Conservation (phyloP, 2,113 vertebrate genomes). For the Pao palembangensis region DNA sequence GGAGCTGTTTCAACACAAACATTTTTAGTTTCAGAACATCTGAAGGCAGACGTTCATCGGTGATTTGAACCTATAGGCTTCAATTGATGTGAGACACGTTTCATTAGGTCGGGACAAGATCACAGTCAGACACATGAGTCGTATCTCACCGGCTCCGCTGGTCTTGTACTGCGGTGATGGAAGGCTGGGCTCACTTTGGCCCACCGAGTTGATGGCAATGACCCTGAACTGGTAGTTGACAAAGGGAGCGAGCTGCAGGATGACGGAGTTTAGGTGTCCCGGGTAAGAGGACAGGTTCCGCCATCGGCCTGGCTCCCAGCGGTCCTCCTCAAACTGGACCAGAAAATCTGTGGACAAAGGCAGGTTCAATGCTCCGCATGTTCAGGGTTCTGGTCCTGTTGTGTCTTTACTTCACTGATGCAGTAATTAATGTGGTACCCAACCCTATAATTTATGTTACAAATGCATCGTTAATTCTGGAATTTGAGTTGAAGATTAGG, state of each 20-base stretch:
- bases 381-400: too few species aligned
- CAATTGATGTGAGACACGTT: background rate
- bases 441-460: too few species aligned
- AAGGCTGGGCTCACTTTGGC: constrained; percentile 84
- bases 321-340: constrained; percentile 91
- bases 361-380: background rate
- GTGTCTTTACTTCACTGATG: too few species aligned
- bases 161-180: constrained; percentile 88
- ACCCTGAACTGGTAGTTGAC: constrained; percentile 97
- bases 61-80: background rate
- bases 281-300: constrained; percentile 84
- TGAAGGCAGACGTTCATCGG: background rate
- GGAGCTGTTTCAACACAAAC: constrained; percentile 75
- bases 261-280: constrained; percentile 83
- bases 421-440: too few species aligned
- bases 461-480: too few species aligned
- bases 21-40: background rate
- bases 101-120: background rate
- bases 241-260: constrained; percentile 85
- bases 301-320: constrained; percentile 83
- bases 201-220: constrained; percentile 88
- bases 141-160: constrained; percentile 82
- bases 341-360: constrained; percentile 78
- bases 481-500: too few species aligned
- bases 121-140: background rate